Evolutionary conservation across 2,797 vertebrate species (phyloP).

Genomic region (Pelodytes ibericus): DNA sequence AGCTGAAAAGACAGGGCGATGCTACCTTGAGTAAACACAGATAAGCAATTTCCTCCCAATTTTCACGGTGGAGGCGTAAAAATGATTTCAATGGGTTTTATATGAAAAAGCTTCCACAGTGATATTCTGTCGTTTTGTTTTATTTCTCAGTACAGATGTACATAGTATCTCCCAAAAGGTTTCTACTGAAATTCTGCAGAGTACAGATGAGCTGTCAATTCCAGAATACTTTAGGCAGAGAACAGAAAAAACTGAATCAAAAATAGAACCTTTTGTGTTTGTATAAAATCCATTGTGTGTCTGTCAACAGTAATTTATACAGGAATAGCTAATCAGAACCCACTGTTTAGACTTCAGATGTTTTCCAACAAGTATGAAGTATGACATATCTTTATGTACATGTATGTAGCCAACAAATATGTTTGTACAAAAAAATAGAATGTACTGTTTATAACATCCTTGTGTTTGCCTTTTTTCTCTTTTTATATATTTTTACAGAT

Average conservation of each 20-base stretch:
- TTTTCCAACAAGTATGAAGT: not conserved
- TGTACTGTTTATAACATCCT: too few species aligned
- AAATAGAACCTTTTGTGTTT: conserved; percentile 9
- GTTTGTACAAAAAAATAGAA: too few species aligned
- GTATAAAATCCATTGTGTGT: not conserved
- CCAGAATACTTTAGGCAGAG: conserved; percentile 31
- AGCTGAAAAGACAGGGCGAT: conserved; percentile 14
- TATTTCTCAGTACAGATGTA: conserved; percentile 39
- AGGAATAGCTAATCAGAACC: not conserved
- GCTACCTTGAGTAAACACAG: conserved; percentile 10
- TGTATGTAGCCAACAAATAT: not conserved
- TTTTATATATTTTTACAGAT: too few species aligned
- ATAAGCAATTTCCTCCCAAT: conserved; percentile 35
- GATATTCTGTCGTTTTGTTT: conserved; percentile 22
- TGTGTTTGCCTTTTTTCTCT: too few species aligned
- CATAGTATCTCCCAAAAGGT: conserved; percentile 19
- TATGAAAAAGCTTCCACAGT: conserved; percentile 9
- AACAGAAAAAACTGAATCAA: conserved; percentile 9
- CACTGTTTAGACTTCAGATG: not conserved
- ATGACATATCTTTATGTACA: not conserved
- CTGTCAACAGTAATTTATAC: not conserved
- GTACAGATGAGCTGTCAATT: conserved; percentile 23
- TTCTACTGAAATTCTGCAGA: conserved; percentile 4
- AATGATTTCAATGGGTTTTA: conserved; percentile 1
- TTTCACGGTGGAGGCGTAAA: conserved; percentile 17